Percentiles rank a stretch among this genome's conserved stretches.
phyloP scores from a whole-genome alignment of 2,888 invertebrate genomes.

The Xestia sexstrigata region DNA sequence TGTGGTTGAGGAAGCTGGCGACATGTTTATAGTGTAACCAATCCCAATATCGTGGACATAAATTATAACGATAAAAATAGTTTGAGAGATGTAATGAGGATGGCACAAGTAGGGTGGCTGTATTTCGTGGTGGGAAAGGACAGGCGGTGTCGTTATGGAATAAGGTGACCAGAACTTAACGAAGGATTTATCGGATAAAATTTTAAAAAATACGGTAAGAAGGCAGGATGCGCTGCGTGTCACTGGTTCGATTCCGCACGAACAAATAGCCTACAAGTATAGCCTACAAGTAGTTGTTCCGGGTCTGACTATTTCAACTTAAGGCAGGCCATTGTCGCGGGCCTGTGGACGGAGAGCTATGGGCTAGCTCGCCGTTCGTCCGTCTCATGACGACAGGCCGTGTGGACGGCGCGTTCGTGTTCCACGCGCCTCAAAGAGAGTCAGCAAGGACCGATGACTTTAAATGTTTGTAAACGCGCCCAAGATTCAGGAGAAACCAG shows the following conservation, averaged over 20 bases:
- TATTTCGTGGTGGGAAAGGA: conserved; percentile 16
- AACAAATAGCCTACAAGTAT: not conserved
- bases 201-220: not conserved
- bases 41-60: conserved; percentile 76
- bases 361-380: too few species aligned
- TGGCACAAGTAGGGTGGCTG: conserved; percentile 53
- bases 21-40: conserved; percentile 73
- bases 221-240: not conserved
- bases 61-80: conserved; percentile 82
- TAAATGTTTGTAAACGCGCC: too few species aligned
- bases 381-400: too few species aligned
- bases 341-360: too few species aligned
- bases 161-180: not conserved
- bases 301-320: not conserved
- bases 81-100: conserved; percentile 77
- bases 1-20: conserved; percentile 50
- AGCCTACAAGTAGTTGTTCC: not conserved
- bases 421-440: too few species aligned
- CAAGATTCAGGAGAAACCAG: too few species aligned
- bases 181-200: not conserved
- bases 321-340: not conserved
- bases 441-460: too few species aligned
- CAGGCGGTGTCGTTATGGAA: conserved; percentile 2
- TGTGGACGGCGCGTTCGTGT: too few species aligned
- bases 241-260: not conserved